Percentiles rank a stretch among this genome's conserved stretches.
Conservation (phyloP, 2,888 invertebrate genomes). For the Cheilosia soror region DNA sequence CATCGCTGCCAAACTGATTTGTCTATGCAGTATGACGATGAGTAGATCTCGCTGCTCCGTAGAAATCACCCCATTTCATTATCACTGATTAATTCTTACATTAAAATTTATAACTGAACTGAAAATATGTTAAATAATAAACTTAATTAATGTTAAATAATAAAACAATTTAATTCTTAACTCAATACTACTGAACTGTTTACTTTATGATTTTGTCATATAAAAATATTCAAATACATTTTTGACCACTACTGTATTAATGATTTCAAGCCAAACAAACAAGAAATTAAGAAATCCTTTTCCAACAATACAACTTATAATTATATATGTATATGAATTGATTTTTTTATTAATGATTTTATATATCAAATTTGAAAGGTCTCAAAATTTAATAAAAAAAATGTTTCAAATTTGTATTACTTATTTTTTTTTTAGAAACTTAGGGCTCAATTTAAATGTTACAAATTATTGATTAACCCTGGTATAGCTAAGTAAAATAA, state of each 20-base stretch:
- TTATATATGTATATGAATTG: conserved; percentile 23
- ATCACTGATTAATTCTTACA: no score
- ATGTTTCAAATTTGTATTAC: conserved; percentile 18
- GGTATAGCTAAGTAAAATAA: not conserved
- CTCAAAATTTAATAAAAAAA: conserved; percentile 17
- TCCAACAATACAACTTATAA: conserved; percentile 39
- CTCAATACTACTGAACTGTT: conserved; percentile 9
- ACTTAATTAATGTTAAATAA: not conserved
- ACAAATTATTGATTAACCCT: conserved; percentile 74
- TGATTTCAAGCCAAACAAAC: conserved; percentile 60
- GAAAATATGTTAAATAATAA: not conserved
- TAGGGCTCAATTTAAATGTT: conserved; percentile 78
- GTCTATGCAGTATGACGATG: no score
- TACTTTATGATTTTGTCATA: not conserved
- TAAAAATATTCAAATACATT: not conserved
- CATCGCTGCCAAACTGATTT: no score
- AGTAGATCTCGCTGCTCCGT: no score
- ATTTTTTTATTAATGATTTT: conserved; percentile 32
- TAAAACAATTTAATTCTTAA: not conserved
- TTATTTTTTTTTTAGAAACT: conserved; percentile 70
- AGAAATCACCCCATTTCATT: no score
- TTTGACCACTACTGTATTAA: conserved; percentile 31
- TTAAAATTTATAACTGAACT: not conserved
- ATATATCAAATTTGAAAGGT: conserved; percentile 45
- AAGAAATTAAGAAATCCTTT: conserved; percentile 29